A percentile compares a stretch with the other conserved stretches of the same genome.
Conservation (phyloP, 2,113 vertebrate species). For the Ptilorrhoa leucosticta region DNA sequence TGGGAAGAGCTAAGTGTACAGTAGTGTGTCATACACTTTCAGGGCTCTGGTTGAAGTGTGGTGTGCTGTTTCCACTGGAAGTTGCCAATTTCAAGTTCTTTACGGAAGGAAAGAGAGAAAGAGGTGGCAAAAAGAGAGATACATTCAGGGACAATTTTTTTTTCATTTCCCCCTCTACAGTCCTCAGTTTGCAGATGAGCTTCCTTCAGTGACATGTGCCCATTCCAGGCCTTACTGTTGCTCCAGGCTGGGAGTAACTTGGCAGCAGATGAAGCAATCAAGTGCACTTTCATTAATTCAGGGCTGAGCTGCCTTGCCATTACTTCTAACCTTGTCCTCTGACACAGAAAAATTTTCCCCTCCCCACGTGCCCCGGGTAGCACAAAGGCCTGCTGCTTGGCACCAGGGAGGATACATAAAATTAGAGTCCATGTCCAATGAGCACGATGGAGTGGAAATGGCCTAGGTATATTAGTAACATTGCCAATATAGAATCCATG, state of each 20-base stretch:
- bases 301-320: background rate
- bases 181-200: background rate
- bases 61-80: background rate
- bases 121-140: background rate
- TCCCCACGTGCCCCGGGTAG: accelerated
- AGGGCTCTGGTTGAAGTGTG: background rate
- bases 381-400: background rate
- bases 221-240: background rate
- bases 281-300: background rate
- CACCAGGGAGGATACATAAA: background rate
- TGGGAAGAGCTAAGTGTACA: background rate
- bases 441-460: background rate
- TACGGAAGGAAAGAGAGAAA: background rate
- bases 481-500: background rate
- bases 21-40: background rate
- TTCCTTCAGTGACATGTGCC: background rate
- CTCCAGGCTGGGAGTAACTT: background rate
- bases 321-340: background rate
- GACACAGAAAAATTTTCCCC: background rate
- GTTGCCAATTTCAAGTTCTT: background rate
- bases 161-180: background rate
- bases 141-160: background rate
- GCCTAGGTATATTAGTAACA: background rate
- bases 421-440: background rate
- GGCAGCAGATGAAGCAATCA: background rate